Base-by-base conservation (phyloP, 2,888 invertebrate species). In the Branchipolynoe longqiensis region DNA sequence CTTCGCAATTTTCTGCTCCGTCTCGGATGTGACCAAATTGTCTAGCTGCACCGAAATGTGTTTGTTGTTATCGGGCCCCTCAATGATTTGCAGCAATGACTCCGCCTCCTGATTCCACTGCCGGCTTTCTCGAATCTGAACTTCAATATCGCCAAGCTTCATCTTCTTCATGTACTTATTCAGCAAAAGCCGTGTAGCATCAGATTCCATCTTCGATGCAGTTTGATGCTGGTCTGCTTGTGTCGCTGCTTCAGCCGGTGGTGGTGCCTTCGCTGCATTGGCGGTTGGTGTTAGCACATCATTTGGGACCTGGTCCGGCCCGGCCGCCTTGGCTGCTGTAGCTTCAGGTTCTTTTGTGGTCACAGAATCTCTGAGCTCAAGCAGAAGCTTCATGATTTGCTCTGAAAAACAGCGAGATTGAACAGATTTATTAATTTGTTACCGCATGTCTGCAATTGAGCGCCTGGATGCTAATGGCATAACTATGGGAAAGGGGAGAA, bases 91-190 rank as follows among this genome's bases (percentile, higher is more conserved):
- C 31, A 84, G 48, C 41, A 84, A 36, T 3, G 69, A 64, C 54
- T 84, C 84, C 8, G 84, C 64, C 31, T 84, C 38, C 62, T 83
- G 33, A 40, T 62, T 83, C 83, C 83, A 83, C 40, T 64, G 64
- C 14, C 48, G 59, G n/a, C 38, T 69, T 25, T 69, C 48, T 56
- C 41, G 22, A 22, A 69, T 36, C 69, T 84, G 64, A 18, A 64
- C 84, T 36, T 62, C 62, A 31, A 84, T 69, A 6, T 84, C 41
- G n/a, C 64, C 69, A 0, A 84, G 38, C n/a, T 62, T 83, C 59
- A 59, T 62, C 28, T 83, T 62, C 58, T 54, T 83, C 83, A 83
- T 83, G 31, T 83, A 83, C 41, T 64, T 62, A 38, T 83, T 62
- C 1, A 62, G 40, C 8, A 83, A 28, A 0, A 64, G 38, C 0